Evolutionary conservation across 2,888 invertebrate genomes (phyloP), one percentile per base, ranked within the genome.

Genomic region (Omphaloscelis lunosa): DNA sequence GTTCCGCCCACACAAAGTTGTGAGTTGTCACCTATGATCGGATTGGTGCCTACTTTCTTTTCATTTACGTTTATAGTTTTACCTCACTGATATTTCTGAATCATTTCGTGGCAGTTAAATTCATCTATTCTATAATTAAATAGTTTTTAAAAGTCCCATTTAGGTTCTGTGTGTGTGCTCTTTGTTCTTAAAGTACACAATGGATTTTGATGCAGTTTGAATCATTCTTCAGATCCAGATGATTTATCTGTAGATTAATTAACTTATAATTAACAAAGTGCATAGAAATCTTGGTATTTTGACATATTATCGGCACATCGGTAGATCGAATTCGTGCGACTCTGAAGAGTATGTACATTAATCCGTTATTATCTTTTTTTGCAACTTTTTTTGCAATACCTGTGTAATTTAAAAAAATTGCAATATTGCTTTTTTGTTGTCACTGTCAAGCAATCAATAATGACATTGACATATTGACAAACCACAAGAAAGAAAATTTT

Each of bases 381-480:
- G 17, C 27, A 20, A 4, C 12, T 12, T 45, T 45, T 65, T 39
- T 2, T 70, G 39, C 61, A 27, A n/a, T 58, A 61, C 39, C 62
- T 23, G 29, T 8, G 0, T 27, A 41, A 20, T 17, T 20, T 51
- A 6, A 51, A 51, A 51, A 51, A 62, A n/a, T 65, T 74, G 82
- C 79, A 75, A 65, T 69, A 59, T 48, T 83, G 68, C 29, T 29
- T 41, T 62, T 77, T 70, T 72, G 51, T 75, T 88, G 84, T 79
- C 79, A 79, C 69, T 77, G 70, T 82, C 78, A 66, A 41, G 41
- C 27, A 69, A 51, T 76, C n/a, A 66, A 20, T 65, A 68, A 39
- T 89, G 90, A 89, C 90, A 86, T 76, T 89, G 89, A 89, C 90
- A 85, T 80, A 82, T 82, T 83, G 77, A 79, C 78, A 81, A 83